Conservation (phyloP, 2,797 vertebrate species). For the Sebastes jordani region DNA sequence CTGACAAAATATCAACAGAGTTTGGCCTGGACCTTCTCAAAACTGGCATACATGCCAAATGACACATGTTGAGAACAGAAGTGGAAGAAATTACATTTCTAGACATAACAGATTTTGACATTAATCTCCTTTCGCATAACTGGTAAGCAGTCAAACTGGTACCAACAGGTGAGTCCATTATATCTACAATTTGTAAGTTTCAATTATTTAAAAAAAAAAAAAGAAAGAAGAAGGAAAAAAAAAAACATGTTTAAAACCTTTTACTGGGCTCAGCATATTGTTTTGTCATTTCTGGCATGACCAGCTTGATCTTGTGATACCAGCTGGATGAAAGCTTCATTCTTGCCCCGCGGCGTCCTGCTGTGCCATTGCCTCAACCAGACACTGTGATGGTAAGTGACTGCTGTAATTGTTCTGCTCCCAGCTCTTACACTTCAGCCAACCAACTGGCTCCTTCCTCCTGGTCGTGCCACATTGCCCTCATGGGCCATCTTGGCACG, state of each 20-base stretch:
- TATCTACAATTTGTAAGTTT: constrained; percentile 24
- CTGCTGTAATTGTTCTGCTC: constrained; percentile 83
- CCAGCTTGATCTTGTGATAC: constrained; percentile 78
- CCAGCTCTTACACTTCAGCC: constrained; percentile 74
- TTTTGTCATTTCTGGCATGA: constrained; percentile 77
- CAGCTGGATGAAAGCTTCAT: constrained; percentile 78
- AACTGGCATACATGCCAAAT: constrained; percentile 61
- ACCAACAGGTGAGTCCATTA: constrained; percentile 16
- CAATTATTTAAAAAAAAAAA: constrained; percentile 18
- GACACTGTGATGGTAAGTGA: constrained; percentile 82
- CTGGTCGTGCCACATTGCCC: constrained; percentile 67
- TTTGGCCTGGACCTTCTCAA: constrained; percentile 45
- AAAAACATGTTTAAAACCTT: constrained; percentile 18
- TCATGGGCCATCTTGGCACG: constrained; percentile 67
- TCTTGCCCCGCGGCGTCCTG: constrained; percentile 71
- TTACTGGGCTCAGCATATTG: constrained; percentile 62
- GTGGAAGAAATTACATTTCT: neutral
- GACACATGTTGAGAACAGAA: constrained; percentile 55
- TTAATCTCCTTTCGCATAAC: neutral
- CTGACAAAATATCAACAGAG: constrained; percentile 71
- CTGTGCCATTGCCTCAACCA: constrained; percentile 75
- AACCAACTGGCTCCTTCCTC: constrained; percentile 73
- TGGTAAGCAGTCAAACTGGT: neutral
- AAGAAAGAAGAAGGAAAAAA: neutral
- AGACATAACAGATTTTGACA: neutral